These are phyloP conservation scores for Sarcophilus harrisii DNA, from an alignment of 2,797 vertebrate genomes.

Conservation along the genomic window DNA sequence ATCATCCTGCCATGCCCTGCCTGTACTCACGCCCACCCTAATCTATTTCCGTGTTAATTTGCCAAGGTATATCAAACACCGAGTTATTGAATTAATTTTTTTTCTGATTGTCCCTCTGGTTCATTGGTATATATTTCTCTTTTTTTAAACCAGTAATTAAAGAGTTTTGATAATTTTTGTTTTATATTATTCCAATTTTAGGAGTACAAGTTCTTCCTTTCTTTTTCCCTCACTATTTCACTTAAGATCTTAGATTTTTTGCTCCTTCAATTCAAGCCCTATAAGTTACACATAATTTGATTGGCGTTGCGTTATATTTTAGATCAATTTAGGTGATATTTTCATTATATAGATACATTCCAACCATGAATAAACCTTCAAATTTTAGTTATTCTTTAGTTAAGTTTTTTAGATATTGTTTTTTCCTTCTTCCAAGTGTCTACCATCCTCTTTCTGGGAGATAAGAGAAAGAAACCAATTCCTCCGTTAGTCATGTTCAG, in stretches of 20 bases:
- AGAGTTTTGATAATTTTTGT: background rate
- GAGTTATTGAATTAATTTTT: background rate
- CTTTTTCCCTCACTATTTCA: background rate
- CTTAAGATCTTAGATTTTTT: background rate
- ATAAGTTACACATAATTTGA: background rate
- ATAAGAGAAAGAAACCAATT: background rate
- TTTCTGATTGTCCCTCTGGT: background rate
- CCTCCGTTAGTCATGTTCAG: background rate
- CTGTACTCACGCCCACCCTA: background rate
- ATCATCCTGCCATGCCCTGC: background rate
- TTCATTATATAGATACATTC: background rate
- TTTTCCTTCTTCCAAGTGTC: background rate
- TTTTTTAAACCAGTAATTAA: background rate
- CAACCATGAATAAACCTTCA: background rate
- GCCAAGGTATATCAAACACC: background rate
- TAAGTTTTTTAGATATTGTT: background rate
- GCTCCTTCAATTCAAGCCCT: background rate
- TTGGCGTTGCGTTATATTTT: background rate
- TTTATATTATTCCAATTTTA: background rate
- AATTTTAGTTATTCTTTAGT: background rate
- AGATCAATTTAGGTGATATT: background rate
- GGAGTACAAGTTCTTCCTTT: background rate
- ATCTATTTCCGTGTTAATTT: background rate
- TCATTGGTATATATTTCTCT: background rate
- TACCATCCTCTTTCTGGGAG: background rate